Percentiles rank a stretch among this genome's conserved stretches.
Evolutionary conservation across 2,113 vertebrate genomes (phyloP).

Genomic region (Sitta europaea): DNA sequence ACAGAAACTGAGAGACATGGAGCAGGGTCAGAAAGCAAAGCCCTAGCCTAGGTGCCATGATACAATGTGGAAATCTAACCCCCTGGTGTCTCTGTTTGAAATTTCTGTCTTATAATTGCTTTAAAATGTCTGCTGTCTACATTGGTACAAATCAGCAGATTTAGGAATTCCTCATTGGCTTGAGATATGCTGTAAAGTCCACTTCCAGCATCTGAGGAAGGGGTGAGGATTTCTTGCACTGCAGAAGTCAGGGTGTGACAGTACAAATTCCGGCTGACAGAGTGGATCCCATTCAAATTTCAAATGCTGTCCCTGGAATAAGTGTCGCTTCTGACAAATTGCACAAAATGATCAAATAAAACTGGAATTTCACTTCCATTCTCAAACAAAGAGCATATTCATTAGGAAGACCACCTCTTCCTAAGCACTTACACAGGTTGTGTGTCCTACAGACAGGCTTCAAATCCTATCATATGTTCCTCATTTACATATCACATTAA

Average conservation of each 20-base stretch:
- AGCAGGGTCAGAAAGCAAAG: not conserved
- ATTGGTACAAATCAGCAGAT: not conserved
- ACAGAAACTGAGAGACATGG: not conserved
- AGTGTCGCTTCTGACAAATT: not conserved
- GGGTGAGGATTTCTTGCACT: not conserved
- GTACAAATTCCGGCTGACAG: not conserved
- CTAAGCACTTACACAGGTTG: not conserved
- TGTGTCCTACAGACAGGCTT: not conserved
- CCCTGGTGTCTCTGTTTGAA: not conserved
- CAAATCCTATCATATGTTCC: not conserved
- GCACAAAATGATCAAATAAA: not conserved
- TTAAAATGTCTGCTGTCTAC: not conserved
- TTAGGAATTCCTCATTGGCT: not conserved
- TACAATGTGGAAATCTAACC: not conserved
- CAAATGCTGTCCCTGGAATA: not conserved
- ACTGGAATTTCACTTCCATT: not conserved
- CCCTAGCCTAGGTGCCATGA: not conserved
- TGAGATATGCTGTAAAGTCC: not conserved
- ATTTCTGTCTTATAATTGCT: not conserved
- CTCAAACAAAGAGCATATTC: conserved; percentile 25
- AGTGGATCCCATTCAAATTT: not conserved
- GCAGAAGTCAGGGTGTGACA: not conserved
- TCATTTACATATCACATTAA: conserved; percentile 28
- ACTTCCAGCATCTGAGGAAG: not conserved
- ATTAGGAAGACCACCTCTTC: not conserved